Conservation (phyloP, 2,888 invertebrate species). For the Acleris laterana region DNA sequence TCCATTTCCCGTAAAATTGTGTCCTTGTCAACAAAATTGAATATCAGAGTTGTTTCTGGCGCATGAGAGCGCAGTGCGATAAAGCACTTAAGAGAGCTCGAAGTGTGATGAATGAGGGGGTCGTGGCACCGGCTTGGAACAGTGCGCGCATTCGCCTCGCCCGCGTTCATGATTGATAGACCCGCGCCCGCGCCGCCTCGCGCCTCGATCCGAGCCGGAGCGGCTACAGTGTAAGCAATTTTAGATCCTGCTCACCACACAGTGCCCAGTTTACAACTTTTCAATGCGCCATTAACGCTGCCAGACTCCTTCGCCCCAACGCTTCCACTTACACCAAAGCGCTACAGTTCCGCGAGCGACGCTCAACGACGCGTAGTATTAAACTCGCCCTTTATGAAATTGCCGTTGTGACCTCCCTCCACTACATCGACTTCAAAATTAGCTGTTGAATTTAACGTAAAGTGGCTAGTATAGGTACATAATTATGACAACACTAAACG, state of each 20-base stretch:
- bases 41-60: constrained; percentile 47
- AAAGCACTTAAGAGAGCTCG: constrained; percentile 76
- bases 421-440: constrained; percentile 23
- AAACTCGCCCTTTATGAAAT: constrained; percentile 37
- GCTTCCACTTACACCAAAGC: constrained; percentile 31
- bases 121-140: constrained; percentile 62
- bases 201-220: constrained; percentile 15
- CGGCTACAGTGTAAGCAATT: constrained; percentile 1
- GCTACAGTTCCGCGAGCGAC: constrained; percentile 19
- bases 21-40: constrained; percentile 45
- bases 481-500: no score
- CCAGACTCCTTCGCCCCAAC: constrained; percentile 13
- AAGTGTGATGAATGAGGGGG: constrained; percentile 78
- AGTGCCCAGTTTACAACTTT: constrained; percentile 15
- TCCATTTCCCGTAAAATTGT: constrained; percentile 43
- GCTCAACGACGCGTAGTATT: constrained; percentile 36
- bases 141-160: constrained; percentile 51
- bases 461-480: not conserved
- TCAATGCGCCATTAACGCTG: constrained; percentile 26
- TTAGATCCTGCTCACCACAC: not conserved
- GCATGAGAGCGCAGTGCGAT: constrained; percentile 50
- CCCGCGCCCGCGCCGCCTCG: constrained; percentile 43
- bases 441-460: constrained; percentile 15
- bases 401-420: constrained; percentile 26
- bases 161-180: constrained; percentile 71